phyloP scores from a whole-genome alignment of 2,888 invertebrate genomes.

The Rhagonycha lutea region DNA sequence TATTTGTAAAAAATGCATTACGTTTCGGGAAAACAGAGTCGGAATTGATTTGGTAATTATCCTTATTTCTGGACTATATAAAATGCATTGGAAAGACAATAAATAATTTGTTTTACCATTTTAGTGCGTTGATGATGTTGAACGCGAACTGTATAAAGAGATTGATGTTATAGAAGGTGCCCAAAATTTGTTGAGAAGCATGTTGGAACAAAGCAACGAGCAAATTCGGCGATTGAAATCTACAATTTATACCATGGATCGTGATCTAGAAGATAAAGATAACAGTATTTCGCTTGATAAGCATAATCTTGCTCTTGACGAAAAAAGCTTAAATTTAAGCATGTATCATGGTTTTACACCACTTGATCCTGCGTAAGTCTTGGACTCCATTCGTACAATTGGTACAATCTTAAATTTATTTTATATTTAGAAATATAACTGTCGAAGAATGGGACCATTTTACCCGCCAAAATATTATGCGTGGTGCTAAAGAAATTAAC shows the following conservation, averaged over 20 bases:
- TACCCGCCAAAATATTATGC: constrained; percentile 72
- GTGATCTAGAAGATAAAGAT: constrained; percentile 83
- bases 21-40: constrained; percentile 74
- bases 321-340: constrained; percentile 71
- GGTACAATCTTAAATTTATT: background rate
- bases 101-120: background rate
- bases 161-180: constrained; percentile 72
- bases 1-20: constrained; percentile 76
- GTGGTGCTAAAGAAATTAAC: constrained; percentile 76
- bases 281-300: constrained; percentile 78
- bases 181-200: constrained; percentile 67
- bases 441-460: constrained; percentile 77
- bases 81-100: no score
- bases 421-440: constrained; percentile 53
- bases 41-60: constrained; percentile 74
- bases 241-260: constrained; percentile 78
- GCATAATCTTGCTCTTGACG: constrained; percentile 68
- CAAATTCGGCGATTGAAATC: constrained; percentile 82
- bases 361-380: constrained; percentile 60
- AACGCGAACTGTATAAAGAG: constrained; percentile 78
- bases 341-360: constrained; percentile 69
- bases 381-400: background rate
- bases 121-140: constrained; percentile 73
- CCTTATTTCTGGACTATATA: background rate
- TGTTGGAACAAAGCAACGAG: constrained; percentile 78